Evolutionary conservation across 1,140 invertebrate genomes (phyloP), one percentile per base, ranked within the genome.

Genomic region (Leucophenga varia): DNA sequence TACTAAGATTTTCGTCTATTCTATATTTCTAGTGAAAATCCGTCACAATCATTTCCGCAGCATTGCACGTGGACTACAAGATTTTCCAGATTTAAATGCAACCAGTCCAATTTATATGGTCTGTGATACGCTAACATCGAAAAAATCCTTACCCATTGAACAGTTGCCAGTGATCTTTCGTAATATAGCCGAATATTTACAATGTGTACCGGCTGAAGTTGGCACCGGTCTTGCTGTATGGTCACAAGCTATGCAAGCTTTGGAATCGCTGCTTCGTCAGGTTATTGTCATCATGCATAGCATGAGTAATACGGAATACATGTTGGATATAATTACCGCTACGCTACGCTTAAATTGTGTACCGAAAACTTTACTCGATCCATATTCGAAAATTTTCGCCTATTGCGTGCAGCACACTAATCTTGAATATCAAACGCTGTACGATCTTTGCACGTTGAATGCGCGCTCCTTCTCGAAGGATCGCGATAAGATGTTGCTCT

Each of bases 11-110:
- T n/a, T n/a, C n/a, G n/a, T n/a, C n/a, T n/a, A n/a, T 36, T 30
- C 2, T 19, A 10, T 10, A 12, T 22, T 28, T 49, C 6, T 38
- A 73, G 73, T 72, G 43, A 64, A 72, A 55, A 55, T 72, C 25
- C 71, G 74, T 0, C 55, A 60, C 38, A 73, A 73, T 59, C 96
- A 98, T 73, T 97, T 97, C 80, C 91, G 90, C 72, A 96, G 92
- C 54, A 89, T 99, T 52, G 88, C 93, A 2, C 85, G 89, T 64
- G 90, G 95, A 1, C 79, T 99, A 49, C 82, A 90, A n/a, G 96
- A 99, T 77, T 99, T 99, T 78, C 90, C 89, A 68, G 97, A 99
- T 74, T 74, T 99, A 31, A 97, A 94, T 76, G 93, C 94, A 5
- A 89, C 95, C 45, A 91, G 93, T 25, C 94, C 95, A 10, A 79